A percentile compares a stretch with the other conserved stretches of the same genome.
These are phyloP conservation scores for Podarcis raffonei DNA, from an alignment of 2,113 vertebrate genomes.

Conservation along the genomic window DNA sequence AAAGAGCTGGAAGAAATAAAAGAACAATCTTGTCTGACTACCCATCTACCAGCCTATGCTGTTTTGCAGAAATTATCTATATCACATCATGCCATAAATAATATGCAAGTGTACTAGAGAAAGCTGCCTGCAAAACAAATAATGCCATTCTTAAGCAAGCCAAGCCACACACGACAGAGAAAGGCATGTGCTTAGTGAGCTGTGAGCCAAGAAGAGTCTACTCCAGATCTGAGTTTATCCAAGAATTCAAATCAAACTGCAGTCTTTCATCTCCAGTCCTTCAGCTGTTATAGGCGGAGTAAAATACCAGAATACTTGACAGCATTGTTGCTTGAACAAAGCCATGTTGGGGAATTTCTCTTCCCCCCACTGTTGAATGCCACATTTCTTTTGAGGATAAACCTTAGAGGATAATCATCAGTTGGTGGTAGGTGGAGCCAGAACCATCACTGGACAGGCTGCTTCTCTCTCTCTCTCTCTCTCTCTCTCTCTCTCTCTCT, in stretches of 20 bases:
- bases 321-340: neutral
- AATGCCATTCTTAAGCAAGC: neutral
- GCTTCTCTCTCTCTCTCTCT: no score
- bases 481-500: no score
- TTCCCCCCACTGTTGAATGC: no score
- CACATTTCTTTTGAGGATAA: no score
- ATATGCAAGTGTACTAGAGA: neutral
- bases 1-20: neutral
- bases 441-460: no score
- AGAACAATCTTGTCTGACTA: neutral
- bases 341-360: no score
- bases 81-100: neutral
- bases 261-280: neutral
- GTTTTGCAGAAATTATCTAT: no score
- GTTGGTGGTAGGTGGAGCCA: no score
- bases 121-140: neutral
- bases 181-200: neutral
- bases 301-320: neutral
- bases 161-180: neutral
- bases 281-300: neutral
- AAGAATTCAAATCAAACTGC: neutral
- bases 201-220: neutral
- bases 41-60: neutral
- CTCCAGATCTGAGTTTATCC: neutral
- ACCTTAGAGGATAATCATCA: no score